Conservation (phyloP, 2,113 vertebrate species). For the Bagarius yarrelli region DNA sequence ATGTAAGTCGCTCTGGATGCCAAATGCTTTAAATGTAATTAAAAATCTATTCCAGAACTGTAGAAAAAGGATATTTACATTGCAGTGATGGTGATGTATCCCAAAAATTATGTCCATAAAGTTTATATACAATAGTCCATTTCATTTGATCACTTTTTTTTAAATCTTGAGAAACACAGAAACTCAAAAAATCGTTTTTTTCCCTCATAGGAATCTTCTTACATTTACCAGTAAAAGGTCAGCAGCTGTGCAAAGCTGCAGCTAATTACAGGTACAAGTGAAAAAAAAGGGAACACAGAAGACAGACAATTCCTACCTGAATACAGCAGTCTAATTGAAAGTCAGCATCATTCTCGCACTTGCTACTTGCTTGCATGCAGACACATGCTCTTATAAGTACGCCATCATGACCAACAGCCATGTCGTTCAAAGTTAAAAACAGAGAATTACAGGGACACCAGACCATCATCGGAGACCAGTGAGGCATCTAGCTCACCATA, state of each 20-base stretch:
- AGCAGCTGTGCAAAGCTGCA: conserved; percentile 37
- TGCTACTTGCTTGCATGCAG: background rate
- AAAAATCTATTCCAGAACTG: no score
- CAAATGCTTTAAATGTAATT: no score
- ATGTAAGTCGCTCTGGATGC: no score
- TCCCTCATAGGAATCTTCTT: conserved; percentile 33
- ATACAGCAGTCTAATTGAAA: conserved; percentile 27
- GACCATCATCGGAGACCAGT: background rate
- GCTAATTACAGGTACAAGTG: conserved; percentile 36
- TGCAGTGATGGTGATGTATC: no score
- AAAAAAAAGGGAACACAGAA: conserved; percentile 34
- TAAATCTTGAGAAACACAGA: background rate
- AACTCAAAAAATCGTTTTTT: background rate
- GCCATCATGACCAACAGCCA: background rate
- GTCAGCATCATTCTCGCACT: background rate
- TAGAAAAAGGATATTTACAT: no score
- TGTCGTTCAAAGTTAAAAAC: background rate
- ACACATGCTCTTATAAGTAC: background rate
- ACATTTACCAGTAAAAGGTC: conserved; percentile 41
- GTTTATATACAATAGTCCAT: background rate
- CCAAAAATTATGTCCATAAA: no score
- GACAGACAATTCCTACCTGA: conserved; percentile 28
- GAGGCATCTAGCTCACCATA: background rate
- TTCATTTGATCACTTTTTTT: background rate
- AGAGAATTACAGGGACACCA: background rate